Evolutionary conservation across 2,113 vertebrate species (phyloP).

Genomic region (Hemibagrus wyckioides): DNA sequence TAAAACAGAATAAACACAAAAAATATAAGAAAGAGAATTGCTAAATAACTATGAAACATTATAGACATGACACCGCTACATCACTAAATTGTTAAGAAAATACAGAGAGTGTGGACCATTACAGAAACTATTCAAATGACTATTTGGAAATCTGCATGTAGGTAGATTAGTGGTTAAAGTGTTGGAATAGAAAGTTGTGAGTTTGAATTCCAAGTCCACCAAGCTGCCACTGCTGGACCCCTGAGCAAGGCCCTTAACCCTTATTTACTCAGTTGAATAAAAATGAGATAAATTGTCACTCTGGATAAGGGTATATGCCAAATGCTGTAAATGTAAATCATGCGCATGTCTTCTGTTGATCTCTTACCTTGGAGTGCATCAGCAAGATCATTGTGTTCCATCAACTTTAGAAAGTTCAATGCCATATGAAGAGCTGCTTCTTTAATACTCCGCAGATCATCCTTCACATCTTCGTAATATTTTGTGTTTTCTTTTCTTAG

Average conservation of each 20-base stretch:
- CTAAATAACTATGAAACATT: not conserved
- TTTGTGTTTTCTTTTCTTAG: slow-evolving; percentile 22
- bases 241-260: too few relatives aligned
- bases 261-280: too few relatives aligned
- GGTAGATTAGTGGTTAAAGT: too few relatives aligned
- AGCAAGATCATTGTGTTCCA: slow-evolving; percentile 13
- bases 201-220: too few relatives aligned
- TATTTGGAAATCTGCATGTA: not conserved
- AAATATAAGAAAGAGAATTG: not conserved
- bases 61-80: not conserved
- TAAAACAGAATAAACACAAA: not conserved
- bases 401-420: slow-evolving; percentile 16
- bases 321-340: too few relatives aligned
- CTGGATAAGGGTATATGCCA: too few relatives aligned
- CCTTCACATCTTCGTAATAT: not conserved
- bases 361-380: slow-evolving; percentile 37
- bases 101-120: not conserved
- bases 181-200: too few relatives aligned
- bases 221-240: too few relatives aligned
- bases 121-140: not conserved
- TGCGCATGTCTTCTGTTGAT: not conserved
- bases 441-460: not conserved
- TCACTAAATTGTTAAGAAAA: not conserved
- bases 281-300: too few relatives aligned
- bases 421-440: slow-evolving; percentile 34